Evolutionary conservation across 2,113 vertebrate species (phyloP).

Genomic region (Oncorhynchus kisutch): DNA sequence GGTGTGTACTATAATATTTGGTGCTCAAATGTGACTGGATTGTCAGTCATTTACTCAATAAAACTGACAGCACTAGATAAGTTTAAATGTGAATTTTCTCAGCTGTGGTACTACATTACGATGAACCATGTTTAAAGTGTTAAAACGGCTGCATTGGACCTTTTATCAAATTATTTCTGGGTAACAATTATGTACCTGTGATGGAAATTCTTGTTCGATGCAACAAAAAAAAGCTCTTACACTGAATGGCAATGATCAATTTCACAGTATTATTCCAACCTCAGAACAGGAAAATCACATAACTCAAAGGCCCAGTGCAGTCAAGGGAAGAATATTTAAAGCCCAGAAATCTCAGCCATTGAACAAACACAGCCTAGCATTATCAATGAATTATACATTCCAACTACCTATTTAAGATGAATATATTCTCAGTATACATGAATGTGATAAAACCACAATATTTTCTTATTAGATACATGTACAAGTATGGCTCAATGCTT

Average conservation of each 20-base stretch:
- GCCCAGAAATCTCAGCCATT: not conserved
- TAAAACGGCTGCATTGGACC: too few relatives aligned
- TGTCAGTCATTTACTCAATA: not conserved
- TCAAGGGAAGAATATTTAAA: constrained; percentile 27
- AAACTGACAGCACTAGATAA: not conserved
- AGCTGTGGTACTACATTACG: constrained; percentile 9
- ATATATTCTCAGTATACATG: constrained; percentile 1
- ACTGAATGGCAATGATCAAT: too few relatives aligned
- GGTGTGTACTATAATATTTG: not conserved
- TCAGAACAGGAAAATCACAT: too few relatives aligned
- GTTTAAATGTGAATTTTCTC: not conserved
- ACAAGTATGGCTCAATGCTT: constrained; percentile 21
- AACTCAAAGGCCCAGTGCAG: too few relatives aligned
- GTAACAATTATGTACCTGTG: too few relatives aligned
- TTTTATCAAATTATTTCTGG: too few relatives aligned
- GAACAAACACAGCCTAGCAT: constrained; percentile 33
- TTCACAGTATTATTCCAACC: too few relatives aligned
- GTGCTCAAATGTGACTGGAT: not conserved
- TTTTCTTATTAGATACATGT: not conserved
- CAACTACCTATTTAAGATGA: constrained; percentile 39
- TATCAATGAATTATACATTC: constrained; percentile 44
- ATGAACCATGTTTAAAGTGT: constrained; percentile 32
- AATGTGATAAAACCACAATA: constrained; percentile 6
- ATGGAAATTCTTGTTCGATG: too few relatives aligned
- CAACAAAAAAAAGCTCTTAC: constrained; percentile 23